A percentile compares a stretch with the other conserved stretches of the same genome.
phyloP scores from a whole-genome alignment of 2,888 invertebrate species.

The Tineola bisselliella region DNA sequence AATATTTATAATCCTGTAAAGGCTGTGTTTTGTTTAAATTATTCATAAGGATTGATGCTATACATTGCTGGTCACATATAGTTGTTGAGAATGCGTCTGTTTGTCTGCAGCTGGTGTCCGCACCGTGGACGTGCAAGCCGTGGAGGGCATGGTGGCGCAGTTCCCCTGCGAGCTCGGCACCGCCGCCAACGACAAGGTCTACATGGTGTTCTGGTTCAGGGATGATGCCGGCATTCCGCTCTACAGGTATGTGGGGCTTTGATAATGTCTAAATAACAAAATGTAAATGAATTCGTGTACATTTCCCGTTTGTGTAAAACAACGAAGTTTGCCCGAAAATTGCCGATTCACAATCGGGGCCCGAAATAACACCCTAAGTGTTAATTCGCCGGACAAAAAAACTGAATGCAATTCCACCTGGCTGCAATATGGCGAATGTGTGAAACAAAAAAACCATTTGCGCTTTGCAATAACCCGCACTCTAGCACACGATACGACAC shows the following conservation, averaged over 20 bases:
- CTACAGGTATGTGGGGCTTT: constrained; percentile 75
- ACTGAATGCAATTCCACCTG: constrained; percentile 10
- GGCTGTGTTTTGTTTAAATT: too few relatives aligned
- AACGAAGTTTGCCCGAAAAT: not conserved
- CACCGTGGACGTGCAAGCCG: constrained; percentile 84
- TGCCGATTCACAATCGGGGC: not conserved
- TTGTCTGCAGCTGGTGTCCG: constrained; percentile 66
- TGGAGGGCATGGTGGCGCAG: constrained; percentile 87
- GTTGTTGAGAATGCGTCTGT: too few relatives aligned
- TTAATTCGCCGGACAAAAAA: constrained; percentile 7
- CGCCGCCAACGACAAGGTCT: constrained; percentile 83
- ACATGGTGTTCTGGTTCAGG: constrained; percentile 93
- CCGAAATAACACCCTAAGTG: not conserved
- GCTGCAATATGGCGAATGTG: constrained; percentile 5
- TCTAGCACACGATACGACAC: not conserved
- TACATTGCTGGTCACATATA: too few relatives aligned
- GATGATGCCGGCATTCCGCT: constrained; percentile 87
- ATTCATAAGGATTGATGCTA: too few relatives aligned
- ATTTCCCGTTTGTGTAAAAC: not conserved
- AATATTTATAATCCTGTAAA: not conserved
- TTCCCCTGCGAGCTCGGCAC: constrained; percentile 88
- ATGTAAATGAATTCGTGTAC: not conserved
- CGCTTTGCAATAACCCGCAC: not conserved
- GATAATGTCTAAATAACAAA: too few relatives aligned
- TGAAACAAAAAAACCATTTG: constrained; percentile 1